Base-by-base conservation (phyloP, 2,113 vertebrate species). In the Caretta caretta region DNA sequence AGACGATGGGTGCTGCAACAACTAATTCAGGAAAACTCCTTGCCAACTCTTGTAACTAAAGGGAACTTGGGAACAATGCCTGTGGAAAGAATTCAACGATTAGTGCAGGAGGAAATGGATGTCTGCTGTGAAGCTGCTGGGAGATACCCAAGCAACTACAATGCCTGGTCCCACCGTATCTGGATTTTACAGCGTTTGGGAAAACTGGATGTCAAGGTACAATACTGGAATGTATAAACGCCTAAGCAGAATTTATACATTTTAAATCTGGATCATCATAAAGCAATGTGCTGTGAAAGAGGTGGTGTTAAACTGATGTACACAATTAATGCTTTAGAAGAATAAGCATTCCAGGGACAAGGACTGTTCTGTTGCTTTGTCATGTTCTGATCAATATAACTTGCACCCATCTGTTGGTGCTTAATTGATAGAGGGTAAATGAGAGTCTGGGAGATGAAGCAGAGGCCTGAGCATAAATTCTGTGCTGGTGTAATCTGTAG, bases 91-190 rank as follows among this genome's bases (percentile, higher is more conserved):
- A 98, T 98, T 80, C 98, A 99, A 75, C 96, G 91, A 83, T 97
- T 98, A 10, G 97, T 99, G 81, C 99, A 98, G 84, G 99, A 99
- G 83, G 99, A 99, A 97, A 99, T 99, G 98, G 98, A 98, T 90
- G 99, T 99, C 89, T 99, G 99, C 96, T 97, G 98, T 12, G 99
- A 99, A 51, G 99, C 99, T 38, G 99, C 99, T 29, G 98, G 99
- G 90, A 99, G 99, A 54, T 99, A 99, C 54, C 99, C 99, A 93
- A 99, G 99, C 97, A 99, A 99, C 98, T 99, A 99, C 95, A 99
- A 99, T 29, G 99, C 99, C 96, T 99, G 99, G 99, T 99, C 99
- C 24, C 99, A 99, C 97, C 99, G 99, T 72, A 99, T 99, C 97
- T 99, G 99, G 99, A 99, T 99, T 92, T 97, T 99, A 83, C 99